Evolutionary conservation across 2,888 invertebrate genomes (phyloP).

Genomic region (Andrena praecox): DNA sequence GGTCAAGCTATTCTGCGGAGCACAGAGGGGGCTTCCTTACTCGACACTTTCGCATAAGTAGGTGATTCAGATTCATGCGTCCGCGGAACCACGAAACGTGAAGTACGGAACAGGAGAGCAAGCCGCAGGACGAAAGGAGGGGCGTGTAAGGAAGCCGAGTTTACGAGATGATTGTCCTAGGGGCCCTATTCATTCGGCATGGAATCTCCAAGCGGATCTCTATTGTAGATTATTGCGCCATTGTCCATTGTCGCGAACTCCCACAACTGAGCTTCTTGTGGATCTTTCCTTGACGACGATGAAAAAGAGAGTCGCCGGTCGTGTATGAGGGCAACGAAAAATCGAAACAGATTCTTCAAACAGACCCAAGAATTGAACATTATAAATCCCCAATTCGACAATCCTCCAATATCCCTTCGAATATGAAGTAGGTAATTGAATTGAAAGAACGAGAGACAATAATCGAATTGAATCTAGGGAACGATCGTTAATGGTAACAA

Average conservation of each 20-base stretch:
- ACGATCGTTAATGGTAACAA: no score
- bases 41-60: slow-evolving; percentile 66
- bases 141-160: slow-evolving; percentile 73
- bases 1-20: slow-evolving; percentile 38
- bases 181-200: slow-evolving; percentile 77
- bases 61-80: slow-evolving; percentile 57
- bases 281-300: slow-evolving; percentile 51
- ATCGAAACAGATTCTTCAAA: not conserved
- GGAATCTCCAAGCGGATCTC: slow-evolving; percentile 79
- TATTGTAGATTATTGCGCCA: slow-evolving; percentile 81
- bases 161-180: slow-evolving; percentile 81
- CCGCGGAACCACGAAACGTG: slow-evolving; percentile 63
- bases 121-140: slow-evolving; percentile 45
- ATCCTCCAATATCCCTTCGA: not conserved
- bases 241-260: slow-evolving; percentile 78
- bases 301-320: slow-evolving; percentile 50
- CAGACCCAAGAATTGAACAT: not conserved
- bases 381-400: not conserved
- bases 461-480: no score
- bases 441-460: not conserved
- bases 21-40: slow-evolving; percentile 48
- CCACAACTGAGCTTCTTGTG: slow-evolving; percentile 54
- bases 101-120: slow-evolving; percentile 63
- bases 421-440: not conserved
- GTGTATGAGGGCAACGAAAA: slow-evolving; percentile 25